A percentile compares a stretch with the other conserved stretches of the same genome.
Evolutionary conservation across 2,797 vertebrate species (phyloP).

Genomic region (Poecilia wingei): DNA sequence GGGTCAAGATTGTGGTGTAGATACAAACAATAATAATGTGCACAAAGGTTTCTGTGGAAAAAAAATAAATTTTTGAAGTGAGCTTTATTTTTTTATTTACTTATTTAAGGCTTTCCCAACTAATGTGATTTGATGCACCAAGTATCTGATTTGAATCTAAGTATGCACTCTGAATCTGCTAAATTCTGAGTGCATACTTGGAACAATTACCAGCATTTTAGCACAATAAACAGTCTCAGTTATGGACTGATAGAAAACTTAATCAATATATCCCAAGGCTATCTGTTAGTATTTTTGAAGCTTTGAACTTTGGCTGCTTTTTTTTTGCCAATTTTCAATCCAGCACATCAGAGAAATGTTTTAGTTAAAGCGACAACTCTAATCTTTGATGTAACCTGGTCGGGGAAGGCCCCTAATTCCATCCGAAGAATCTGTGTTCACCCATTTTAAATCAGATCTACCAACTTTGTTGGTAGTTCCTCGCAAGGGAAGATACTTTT

Average conservation of each 20-base stretch:
- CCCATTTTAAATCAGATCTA: background rate
- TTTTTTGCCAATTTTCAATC: background rate
- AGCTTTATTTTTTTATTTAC: too few relatives aligned
- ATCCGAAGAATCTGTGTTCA: background rate
- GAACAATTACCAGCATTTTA: background rate
- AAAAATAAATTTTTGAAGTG: background rate
- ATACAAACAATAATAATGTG: slow-evolving; percentile 2
- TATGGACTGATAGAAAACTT: background rate
- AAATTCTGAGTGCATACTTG: background rate
- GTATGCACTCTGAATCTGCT: too few relatives aligned
- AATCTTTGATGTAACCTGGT: background rate
- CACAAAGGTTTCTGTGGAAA: background rate
- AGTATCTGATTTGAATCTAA: too few relatives aligned
- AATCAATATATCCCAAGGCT: background rate
- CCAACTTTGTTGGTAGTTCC: background rate
- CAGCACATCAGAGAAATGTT: background rate
- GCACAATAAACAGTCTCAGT: background rate
- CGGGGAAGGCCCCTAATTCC: background rate
- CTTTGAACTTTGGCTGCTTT: background rate
- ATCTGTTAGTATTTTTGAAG: background rate
- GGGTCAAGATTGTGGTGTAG: slow-evolving; percentile 3
- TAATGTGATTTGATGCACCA: too few relatives aligned
- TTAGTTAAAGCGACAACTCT: background rate
- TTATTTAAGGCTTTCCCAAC: too few relatives aligned
- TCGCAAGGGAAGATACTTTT: background rate